Conservation (phyloP, 2,113 vertebrate genomes). For the Forbesichthys papilliferus region DNA sequence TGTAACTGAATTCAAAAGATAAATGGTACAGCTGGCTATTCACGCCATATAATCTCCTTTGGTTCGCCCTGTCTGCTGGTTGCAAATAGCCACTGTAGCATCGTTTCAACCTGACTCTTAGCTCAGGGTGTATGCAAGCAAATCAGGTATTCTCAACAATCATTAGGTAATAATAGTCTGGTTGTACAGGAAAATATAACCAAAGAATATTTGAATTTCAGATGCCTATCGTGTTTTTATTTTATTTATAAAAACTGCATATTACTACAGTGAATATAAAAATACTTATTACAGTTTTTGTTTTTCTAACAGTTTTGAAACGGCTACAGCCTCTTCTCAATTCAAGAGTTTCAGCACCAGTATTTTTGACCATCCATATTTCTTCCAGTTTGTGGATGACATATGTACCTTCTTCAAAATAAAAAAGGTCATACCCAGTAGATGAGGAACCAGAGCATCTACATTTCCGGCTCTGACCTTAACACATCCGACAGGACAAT, state of each 20-base stretch:
- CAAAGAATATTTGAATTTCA: no score
- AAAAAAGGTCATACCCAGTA: slow-evolving; percentile 52
- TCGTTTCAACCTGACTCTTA: slow-evolving; percentile 15
- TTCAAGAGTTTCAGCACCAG: not conserved
- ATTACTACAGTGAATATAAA: no score
- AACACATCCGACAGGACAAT: slow-evolving; percentile 55
- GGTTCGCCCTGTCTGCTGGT: slow-evolving; percentile 18
- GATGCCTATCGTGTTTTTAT: no score
- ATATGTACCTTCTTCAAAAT: slow-evolving; percentile 29
- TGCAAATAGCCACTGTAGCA: slow-evolving; percentile 30
- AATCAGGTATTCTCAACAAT: not conserved
- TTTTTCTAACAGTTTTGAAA: not conserved
- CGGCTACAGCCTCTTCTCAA: not conserved
- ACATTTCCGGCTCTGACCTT: slow-evolving; percentile 59
- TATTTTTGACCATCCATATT: slow-evolving; percentile 12
- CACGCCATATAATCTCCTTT: slow-evolving; percentile 30
- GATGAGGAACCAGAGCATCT: slow-evolving; percentile 27
- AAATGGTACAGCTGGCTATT: slow-evolving; percentile 5
- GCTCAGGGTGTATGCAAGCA: not conserved
- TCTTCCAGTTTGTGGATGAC: slow-evolving; percentile 19
- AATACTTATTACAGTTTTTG: no score
- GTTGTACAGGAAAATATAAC: no score
- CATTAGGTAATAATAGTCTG: not conserved
- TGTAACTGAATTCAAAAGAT: no score
- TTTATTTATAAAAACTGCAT: no score